These are phyloP conservation scores for Dendrocincla tyrannina DNA, from an alignment of 2,797 vertebrate species.

Conservation along the genomic window DNA sequence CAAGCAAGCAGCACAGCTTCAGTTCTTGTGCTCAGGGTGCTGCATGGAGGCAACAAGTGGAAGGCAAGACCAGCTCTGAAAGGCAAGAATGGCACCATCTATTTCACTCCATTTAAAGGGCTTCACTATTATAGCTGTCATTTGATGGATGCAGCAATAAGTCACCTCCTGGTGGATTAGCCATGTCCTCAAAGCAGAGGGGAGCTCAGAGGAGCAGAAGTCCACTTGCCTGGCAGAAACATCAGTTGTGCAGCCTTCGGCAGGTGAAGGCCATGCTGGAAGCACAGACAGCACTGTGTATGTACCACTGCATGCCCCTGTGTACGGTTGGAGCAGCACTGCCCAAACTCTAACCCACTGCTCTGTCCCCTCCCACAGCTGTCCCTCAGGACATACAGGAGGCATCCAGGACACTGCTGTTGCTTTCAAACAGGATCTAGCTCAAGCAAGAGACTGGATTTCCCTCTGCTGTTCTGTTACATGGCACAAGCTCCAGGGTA, in stretches of 20 bases:
- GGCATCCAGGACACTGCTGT: rapidly evolving
- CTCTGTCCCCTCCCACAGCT: background rate
- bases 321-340: background rate
- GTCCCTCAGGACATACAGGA: background rate
- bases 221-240: background rate
- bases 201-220: background rate
- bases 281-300: background rate
- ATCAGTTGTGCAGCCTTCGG: background rate
- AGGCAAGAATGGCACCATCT: background rate
- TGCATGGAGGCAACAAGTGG: background rate
- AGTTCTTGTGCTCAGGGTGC: background rate
- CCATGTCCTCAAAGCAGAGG: background rate
- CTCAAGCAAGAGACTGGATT: background rate
- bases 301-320: background rate
- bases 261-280: background rate
- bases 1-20: background rate
- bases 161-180: background rate
- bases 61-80: background rate
- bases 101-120: background rate
- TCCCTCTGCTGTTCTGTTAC: background rate
- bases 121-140: background rate
- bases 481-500: background rate
- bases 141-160: background rate
- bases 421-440: background rate
- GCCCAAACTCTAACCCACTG: background rate